Conservation (phyloP, 2,113 vertebrate genomes). For the Tichodroma muraria region DNA sequence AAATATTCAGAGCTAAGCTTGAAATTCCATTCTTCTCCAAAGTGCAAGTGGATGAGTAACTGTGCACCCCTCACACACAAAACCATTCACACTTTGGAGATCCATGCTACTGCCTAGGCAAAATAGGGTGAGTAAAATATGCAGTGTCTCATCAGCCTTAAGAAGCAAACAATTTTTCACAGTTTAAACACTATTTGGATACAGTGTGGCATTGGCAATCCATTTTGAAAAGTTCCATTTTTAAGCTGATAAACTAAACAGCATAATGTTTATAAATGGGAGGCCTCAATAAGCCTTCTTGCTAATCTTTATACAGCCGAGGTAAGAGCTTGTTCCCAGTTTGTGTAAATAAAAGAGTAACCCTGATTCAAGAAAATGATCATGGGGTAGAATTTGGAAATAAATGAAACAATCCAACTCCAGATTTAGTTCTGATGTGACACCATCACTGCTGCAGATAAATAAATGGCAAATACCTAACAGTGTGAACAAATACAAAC, state of each 20-base stretch:
- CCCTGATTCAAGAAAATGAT: not conserved
- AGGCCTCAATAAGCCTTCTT: not conserved
- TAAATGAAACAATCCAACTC: not conserved
- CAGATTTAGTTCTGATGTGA: not conserved
- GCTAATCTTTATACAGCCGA: not conserved
- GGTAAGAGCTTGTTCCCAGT: not conserved
- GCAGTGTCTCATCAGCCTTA: not conserved
- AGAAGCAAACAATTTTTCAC: not conserved
- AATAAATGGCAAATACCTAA: not conserved
- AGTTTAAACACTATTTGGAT: not conserved
- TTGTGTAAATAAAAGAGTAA: not conserved
- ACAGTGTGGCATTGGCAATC: not conserved
- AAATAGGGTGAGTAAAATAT: constrained; percentile 5
- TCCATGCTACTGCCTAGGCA: not conserved
- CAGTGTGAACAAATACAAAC: not conserved
- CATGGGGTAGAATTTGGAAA: not conserved
- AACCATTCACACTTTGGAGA: not conserved
- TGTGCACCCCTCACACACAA: not conserved
- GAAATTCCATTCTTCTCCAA: not conserved
- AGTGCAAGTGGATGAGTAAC: not conserved
- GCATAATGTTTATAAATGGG: not conserved
- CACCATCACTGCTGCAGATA: not conserved
- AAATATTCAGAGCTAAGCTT: not conserved
- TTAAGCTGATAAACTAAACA: not conserved
- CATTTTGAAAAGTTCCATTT: not conserved